Conservation (phyloP, 2,113 vertebrate species). For the Sphaerodactylus townsendi region DNA sequence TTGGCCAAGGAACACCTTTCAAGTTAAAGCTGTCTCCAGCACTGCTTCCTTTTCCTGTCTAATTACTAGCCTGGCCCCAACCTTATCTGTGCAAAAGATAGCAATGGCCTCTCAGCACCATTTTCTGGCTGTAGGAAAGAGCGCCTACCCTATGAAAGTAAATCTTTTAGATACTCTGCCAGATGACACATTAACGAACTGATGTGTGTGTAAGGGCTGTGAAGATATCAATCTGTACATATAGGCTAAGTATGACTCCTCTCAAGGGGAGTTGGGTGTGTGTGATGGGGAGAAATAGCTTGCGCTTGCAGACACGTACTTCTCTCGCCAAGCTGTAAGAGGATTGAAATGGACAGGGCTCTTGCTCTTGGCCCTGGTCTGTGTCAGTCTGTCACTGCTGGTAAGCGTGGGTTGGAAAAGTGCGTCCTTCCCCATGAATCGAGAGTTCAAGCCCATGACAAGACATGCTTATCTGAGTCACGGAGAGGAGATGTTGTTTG, state of each 20-base stretch:
- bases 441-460: neutral
- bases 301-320: rapidly evolving
- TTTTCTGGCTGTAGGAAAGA: neutral
- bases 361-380: neutral
- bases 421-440: neutral
- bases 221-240: rapidly evolving
- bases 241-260: neutral
- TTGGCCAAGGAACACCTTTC: neutral
- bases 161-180: neutral
- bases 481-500: neutral
- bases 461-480: neutral
- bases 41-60: neutral
- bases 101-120: rapidly evolving
- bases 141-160: neutral
- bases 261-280: neutral
- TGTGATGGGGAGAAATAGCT: neutral
- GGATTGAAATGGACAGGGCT: neutral
- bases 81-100: neutral
- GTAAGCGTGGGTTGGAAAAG: neutral
- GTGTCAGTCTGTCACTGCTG: neutral
- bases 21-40: neutral
- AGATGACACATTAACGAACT: neutral
- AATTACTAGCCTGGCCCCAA: neutral
- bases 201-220: rapidly evolving
- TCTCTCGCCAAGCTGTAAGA: neutral